These are phyloP conservation scores for Ia io DNA, from an alignment of 2,113 vertebrate species.

Conservation along the genomic window DNA sequence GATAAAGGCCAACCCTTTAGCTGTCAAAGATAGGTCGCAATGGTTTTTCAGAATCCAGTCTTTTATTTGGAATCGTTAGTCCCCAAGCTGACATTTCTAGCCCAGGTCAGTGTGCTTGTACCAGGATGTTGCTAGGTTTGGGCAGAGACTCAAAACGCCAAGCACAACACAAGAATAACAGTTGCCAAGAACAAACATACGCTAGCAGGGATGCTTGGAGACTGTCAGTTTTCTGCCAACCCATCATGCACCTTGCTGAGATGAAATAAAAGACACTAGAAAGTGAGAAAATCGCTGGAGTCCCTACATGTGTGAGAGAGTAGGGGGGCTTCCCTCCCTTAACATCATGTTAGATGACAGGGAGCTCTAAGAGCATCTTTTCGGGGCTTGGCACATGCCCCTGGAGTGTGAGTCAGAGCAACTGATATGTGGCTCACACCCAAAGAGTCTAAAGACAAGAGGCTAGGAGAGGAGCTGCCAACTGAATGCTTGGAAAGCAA, in stretches of 20 bases:
- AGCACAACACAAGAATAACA: background rate
- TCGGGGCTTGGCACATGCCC: background rate
- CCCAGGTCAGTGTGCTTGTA: too few species aligned
- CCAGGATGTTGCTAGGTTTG: background rate
- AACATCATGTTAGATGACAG: background rate
- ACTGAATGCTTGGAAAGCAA: background rate
- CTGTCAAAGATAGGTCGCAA: rapidly evolving
- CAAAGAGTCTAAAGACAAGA: background rate
- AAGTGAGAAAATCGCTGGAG: background rate
- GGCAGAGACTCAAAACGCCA: background rate
- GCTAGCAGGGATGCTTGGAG: background rate
- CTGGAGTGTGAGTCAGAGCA: background rate
- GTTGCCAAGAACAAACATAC: background rate
- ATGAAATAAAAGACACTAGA: background rate
- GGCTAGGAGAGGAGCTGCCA: background rate
- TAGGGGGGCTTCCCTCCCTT: background rate
- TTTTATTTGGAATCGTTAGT: background rate
- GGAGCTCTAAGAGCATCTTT: background rate
- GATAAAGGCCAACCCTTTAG: background rate
- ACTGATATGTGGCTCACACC: background rate
- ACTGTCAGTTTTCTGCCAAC: background rate
- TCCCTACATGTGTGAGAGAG: background rate
- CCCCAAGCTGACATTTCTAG: background rate
- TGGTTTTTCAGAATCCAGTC: background rate
- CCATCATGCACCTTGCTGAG: background rate